These are phyloP conservation scores for Holothuria leucospilota DNA, from an alignment of 53 echinoderm and acorn worm genomes.

Conservation along the genomic window DNA sequence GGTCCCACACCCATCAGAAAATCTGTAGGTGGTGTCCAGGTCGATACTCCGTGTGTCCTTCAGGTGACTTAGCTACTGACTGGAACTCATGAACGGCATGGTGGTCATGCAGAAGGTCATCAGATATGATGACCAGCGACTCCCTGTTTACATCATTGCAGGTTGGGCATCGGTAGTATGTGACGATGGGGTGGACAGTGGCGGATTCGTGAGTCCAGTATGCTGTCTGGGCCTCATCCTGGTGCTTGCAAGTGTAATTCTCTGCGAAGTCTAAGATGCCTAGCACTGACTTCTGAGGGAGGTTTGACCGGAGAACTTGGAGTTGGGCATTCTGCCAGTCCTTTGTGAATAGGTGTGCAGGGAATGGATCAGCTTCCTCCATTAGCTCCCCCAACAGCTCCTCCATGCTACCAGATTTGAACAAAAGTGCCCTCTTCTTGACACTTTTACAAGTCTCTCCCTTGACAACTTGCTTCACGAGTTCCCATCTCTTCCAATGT, in stretches of 20 bases:
- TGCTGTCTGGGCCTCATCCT: not conserved
- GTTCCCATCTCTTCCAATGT: slow-evolving; percentile 51
- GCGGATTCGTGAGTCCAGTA: not conserved
- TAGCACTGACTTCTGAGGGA: not conserved
- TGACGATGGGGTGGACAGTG: not conserved
- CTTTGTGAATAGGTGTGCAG: slow-evolving; percentile 51
- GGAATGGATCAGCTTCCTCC: slow-evolving; percentile 31
- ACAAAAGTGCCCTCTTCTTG: slow-evolving; percentile 16
- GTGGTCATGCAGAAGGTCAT: not conserved
- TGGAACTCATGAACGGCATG: not conserved
- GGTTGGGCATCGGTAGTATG: not conserved
- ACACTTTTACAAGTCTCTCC: not conserved
- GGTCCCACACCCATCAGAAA: not conserved
- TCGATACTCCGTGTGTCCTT: not conserved
- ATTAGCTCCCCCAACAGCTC: slow-evolving; percentile 28
- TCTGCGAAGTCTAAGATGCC: not conserved
- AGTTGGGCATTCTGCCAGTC: slow-evolving; percentile 55
- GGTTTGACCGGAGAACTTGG: not conserved
- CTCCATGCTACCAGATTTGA: not conserved
- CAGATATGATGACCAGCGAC: not conserved
- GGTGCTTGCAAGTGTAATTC: not conserved
- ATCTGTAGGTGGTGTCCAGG: not conserved
- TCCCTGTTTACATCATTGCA: not conserved
- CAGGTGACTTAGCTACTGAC: not conserved
- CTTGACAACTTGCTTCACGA: slow-evolving; percentile 28